Percentiles rank a stretch among this genome's conserved stretches.
Conservation (phyloP, 2,888 invertebrate genomes). For the Philereme transversata region DNA sequence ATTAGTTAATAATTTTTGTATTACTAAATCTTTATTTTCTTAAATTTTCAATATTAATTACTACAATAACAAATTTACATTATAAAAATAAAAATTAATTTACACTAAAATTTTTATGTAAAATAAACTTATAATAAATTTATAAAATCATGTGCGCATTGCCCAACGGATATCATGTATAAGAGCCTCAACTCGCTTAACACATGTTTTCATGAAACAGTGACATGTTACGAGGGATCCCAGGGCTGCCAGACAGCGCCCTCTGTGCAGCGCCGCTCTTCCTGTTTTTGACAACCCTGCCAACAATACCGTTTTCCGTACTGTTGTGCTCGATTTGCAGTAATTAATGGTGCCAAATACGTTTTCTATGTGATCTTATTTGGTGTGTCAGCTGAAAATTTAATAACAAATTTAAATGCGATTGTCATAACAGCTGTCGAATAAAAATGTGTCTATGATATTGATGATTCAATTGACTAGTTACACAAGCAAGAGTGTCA, state of each 20-base stretch:
- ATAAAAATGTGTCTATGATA: too few species aligned
- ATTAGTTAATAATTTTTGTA: conserved; percentile 83
- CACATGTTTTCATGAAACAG: conserved; percentile 59
- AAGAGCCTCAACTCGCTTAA: conserved; percentile 28
- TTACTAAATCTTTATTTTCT: conserved; percentile 85
- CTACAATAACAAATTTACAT: conserved; percentile 53
- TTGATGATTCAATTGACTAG: too few species aligned
- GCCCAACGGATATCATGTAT: conserved; percentile 4
- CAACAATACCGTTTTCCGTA: conserved; percentile 50
- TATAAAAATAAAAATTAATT: conserved; percentile 67
- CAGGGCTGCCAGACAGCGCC: conserved; percentile 53
- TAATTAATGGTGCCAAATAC: conserved; percentile 35
- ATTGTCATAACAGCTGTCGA: conserved; percentile 14
- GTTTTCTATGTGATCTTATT: conserved; percentile 34
- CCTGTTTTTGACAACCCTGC: conserved; percentile 68
- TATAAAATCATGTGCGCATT: conserved; percentile 57
- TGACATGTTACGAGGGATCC: conserved; percentile 53
- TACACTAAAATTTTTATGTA: conserved; percentile 67
- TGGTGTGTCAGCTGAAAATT: conserved; percentile 22
- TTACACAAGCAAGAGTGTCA: too few species aligned
- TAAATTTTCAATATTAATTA: conserved; percentile 84
- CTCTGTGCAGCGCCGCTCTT: conserved; percentile 48
- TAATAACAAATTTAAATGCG: conserved; percentile 22
- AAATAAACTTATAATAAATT: conserved; percentile 80
- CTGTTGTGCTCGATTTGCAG: conserved; percentile 48